A percentile compares a stretch with the other conserved stretches of the same genome.
phyloP scores from a whole-genome alignment of 1,140 invertebrate species.

The Eueides isabella region DNA sequence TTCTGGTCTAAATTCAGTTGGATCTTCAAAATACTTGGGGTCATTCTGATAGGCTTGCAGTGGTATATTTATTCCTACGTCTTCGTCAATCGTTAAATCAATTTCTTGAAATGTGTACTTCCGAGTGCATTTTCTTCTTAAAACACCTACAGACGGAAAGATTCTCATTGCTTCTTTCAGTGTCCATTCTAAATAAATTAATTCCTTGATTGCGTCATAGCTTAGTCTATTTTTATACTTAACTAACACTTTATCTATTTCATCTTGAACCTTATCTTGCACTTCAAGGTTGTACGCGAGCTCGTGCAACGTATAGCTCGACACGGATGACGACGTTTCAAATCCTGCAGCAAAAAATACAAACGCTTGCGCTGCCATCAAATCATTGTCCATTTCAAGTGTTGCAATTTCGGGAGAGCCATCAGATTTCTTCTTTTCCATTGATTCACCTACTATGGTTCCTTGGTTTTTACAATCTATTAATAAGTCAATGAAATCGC shows the following conservation, averaged over 20 bases:
- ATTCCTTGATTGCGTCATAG: conserved; percentile 77
- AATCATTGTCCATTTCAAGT: conserved; percentile 52
- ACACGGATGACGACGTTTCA: conserved; percentile 84
- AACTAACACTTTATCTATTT: conserved; percentile 81
- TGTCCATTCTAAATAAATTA: conserved; percentile 74
- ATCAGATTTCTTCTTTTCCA: conserved; percentile 69
- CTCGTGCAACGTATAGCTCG: conserved; percentile 81
- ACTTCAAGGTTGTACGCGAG: conserved; percentile 83
- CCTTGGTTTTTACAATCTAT: conserved; percentile 79
- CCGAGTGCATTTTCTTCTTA: conserved; percentile 66
- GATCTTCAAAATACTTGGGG: conserved; percentile 80
- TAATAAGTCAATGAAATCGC: conserved; percentile 84
- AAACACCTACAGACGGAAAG: conserved; percentile 72
- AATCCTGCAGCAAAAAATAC: conserved; percentile 84
- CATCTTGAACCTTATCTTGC: conserved; percentile 82
- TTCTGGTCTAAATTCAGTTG: conserved; percentile 82
- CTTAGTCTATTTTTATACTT: conserved; percentile 64
- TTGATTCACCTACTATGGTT: conserved; percentile 61
- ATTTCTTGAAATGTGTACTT: conserved; percentile 76
- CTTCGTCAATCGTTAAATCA: conserved; percentile 66
- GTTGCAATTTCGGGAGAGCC: conserved; percentile 47
- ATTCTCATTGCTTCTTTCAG: conserved; percentile 80
- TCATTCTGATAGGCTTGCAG: conserved; percentile 82
- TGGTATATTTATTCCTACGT: conserved; percentile 64
- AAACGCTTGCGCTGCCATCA: conserved; percentile 81